Evolutionary conservation across 2,113 vertebrate species (phyloP).

Genomic region (Trachemys scripta): DNA sequence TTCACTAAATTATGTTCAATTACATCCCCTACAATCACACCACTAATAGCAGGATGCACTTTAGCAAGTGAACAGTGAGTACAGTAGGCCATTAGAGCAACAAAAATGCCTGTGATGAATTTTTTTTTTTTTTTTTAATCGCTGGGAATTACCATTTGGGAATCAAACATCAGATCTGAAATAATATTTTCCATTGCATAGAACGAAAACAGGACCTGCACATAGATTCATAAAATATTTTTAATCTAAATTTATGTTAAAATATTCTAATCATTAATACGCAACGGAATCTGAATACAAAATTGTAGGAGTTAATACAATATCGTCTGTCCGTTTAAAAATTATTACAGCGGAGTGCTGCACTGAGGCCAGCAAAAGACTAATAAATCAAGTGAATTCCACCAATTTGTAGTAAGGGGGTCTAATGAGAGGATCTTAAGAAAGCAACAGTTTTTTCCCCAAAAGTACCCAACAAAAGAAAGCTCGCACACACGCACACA

Average conservation of each 20-base stretch:
- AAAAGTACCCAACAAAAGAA: not conserved
- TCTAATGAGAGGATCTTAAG: not conserved
- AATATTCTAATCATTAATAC: not conserved
- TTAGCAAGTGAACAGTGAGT: slow-evolving; percentile 55
- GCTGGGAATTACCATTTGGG: slow-evolving; percentile 23
- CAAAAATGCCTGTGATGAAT: slow-evolving; percentile 25
- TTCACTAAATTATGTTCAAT: slow-evolving; percentile 55
- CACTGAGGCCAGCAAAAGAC: not conserved
- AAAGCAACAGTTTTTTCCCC: not conserved
- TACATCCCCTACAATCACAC: slow-evolving; percentile 29
- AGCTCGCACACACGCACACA: too few relatives aligned
- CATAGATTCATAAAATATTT: not conserved
- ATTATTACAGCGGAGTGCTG: not conserved
- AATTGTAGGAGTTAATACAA: not conserved
- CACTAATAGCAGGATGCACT: slow-evolving; percentile 75
- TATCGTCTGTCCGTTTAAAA: not conserved
- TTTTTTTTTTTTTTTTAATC: not conserved
- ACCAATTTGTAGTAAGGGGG: not conserved
- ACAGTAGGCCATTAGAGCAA: slow-evolving; percentile 51
- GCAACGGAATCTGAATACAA: not conserved
- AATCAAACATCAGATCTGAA: not conserved
- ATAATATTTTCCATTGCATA: too few relatives aligned
- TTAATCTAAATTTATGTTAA: not conserved
- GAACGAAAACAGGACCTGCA: not conserved
- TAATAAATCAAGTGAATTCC: slow-evolving; percentile 3